Evolutionary conservation across 2,113 vertebrate species (phyloP).

Genomic region (Montifringilla adamsi): DNA sequence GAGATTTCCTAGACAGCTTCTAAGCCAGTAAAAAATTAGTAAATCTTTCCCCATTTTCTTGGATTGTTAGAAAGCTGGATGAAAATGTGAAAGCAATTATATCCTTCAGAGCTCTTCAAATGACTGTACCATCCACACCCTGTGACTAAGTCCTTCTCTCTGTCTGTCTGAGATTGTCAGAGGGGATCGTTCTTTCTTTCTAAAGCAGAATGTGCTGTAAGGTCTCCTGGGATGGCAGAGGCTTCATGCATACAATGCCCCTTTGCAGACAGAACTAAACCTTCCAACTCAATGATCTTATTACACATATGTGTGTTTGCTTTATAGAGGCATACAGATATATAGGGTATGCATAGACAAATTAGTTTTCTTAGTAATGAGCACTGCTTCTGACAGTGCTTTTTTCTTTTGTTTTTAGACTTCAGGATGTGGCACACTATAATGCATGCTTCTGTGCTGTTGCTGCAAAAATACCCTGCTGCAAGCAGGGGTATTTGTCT

Average conservation of each 20-base stretch:
- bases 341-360: neutral
- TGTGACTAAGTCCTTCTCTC: neutral
- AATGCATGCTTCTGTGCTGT: neutral
- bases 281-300: neutral
- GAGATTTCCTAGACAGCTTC: neutral
- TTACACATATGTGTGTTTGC: neutral
- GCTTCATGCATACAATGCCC: fast-evolving
- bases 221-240: neutral
- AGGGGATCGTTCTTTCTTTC: neutral
- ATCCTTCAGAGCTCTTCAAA: neutral
- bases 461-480: constrained; percentile 2
- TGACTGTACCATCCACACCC: neutral
- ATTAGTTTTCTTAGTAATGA: neutral
- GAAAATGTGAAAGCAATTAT: neutral
- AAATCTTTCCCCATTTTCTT: neutral
- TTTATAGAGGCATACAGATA: neutral
- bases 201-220: neutral
- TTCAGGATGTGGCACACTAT: neutral
- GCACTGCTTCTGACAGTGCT: neutral
- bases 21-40: neutral
- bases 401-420: neutral
- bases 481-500: neutral
- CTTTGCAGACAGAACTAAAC: neutral
- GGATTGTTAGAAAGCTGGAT: neutral
- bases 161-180: neutral